phyloP scores from a whole-genome alignment of 2,113 vertebrate genomes.

The Zeus faber region DNA sequence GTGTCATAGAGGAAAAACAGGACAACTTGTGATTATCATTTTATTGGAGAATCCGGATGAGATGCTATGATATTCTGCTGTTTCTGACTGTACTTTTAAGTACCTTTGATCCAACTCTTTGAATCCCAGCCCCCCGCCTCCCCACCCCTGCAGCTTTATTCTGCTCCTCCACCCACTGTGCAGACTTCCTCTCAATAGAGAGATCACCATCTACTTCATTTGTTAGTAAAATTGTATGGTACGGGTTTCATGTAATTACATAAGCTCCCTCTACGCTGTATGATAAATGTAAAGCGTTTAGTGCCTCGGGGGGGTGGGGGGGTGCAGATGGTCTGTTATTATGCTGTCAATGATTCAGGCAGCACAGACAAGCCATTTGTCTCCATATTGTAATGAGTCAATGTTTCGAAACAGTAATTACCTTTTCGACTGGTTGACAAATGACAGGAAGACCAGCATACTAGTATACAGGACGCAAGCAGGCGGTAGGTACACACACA shows the following conservation, averaged over 20 bases:
- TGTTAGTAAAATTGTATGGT: slow-evolving; percentile 29
- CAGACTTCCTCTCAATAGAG: slow-evolving; percentile 19
- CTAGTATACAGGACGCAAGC: no score
- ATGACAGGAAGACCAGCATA: slow-evolving; percentile 38
- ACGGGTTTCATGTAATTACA: slow-evolving; percentile 42
- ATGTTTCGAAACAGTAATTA: slow-evolving; percentile 65
- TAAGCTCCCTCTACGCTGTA: slow-evolving; percentile 20
- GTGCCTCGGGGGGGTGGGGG: slow-evolving; percentile 33
- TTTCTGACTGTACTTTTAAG: no score
- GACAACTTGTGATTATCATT: no score
- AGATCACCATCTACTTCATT: slow-evolving; percentile 36
- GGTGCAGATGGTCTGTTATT: slow-evolving; percentile 55
- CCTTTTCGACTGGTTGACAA: slow-evolving; percentile 52
- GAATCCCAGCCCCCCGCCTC: not conserved
- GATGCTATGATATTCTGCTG: no score
- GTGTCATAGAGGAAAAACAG: no score
- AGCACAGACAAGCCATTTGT: slow-evolving; percentile 63
- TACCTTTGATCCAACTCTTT: no score
- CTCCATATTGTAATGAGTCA: slow-evolving; percentile 63
- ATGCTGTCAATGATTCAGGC: slow-evolving; percentile 57
- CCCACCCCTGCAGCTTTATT: slow-evolving; percentile 10
- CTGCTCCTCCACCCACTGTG: not conserved
- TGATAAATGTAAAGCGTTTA: slow-evolving; percentile 56
- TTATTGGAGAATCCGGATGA: no score
- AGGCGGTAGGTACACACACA: no score